These are phyloP conservation scores for Latrodectus hesperus DNA, from an alignment of 2,888 invertebrate genomes.

Conservation along the genomic window DNA sequence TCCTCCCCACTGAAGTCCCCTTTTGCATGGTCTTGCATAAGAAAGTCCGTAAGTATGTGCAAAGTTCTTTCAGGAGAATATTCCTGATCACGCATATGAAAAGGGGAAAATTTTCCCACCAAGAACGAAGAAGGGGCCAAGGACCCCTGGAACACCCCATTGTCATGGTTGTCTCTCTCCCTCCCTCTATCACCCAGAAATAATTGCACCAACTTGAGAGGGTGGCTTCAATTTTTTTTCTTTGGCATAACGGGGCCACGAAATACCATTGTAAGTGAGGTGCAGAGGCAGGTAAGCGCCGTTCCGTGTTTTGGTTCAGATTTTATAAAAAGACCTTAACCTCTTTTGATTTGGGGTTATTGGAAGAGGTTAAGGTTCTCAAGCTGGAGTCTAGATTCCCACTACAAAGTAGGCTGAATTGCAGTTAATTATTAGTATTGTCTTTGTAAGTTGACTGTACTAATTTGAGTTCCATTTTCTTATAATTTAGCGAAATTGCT, in stretches of 20 bases:
- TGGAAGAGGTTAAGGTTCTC: constrained; percentile 19
- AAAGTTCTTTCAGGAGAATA: not conserved
- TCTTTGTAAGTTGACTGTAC: no score
- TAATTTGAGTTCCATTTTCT: no score
- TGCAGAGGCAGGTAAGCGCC: constrained; percentile 15
- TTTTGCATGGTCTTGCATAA: constrained; percentile 36
- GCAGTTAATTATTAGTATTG: no score
- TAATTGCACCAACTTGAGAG: constrained; percentile 43
- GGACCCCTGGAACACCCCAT: constrained; percentile 30
- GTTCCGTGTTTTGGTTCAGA: constrained; percentile 39
- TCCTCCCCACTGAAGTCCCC: constrained; percentile 6
- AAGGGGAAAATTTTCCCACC: constrained; percentile 34
- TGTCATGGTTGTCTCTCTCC: constrained; percentile 32
- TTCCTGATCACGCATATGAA: constrained; percentile 5
- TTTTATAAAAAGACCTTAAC: constrained; percentile 47
- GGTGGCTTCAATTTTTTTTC: constrained; percentile 4
- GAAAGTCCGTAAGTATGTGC: not conserved
- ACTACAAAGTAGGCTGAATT: no score
- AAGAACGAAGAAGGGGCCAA: constrained; percentile 18
- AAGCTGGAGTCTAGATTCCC: no score
- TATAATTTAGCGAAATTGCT: no score
- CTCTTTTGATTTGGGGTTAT: constrained; percentile 7
- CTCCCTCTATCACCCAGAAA: constrained; percentile 14
- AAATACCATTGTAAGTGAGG: constrained; percentile 32
- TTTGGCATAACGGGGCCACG: constrained; percentile 29